Evolutionary conservation across 2,888 invertebrate genomes (phyloP), one percentile per base, ranked within the genome.

Genomic region (Merodon equestris): DNA sequence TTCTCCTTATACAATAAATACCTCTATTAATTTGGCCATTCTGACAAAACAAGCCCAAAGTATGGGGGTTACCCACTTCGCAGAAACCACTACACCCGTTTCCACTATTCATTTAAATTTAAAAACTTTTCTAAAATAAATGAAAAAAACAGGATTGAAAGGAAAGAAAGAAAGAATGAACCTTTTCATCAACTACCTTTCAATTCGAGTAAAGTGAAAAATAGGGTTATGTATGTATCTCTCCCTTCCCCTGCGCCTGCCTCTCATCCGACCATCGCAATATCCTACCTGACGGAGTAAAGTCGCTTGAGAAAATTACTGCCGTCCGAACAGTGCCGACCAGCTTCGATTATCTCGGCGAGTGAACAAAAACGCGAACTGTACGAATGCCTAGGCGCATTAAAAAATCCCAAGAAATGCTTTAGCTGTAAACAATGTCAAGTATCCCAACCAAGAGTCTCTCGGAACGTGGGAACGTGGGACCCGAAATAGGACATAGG

Each of bases 381-480:
- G n/a, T 10, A 40, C 12, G 1, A 58, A 47, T 27, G 15, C 15
- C 34, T 15, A 45, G 44, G 19, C n/a, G 5, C n/a, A 57, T 42
- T 10, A 15, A 14, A 17, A 15, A n/a, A 45, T 40, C 40, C 40
- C 40, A 47, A 45, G 36, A 56, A 45, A n/a, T 13, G 12, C 58
- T 15, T 19, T 15, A 44, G 45, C 38, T 54, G 40, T 54, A 40
- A 54, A 58, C 58, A 58, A 45, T 58, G 58, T 58, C 58, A 58
- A 58, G 45, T 27, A 12, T 42, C 54, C 17, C 44, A 19, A 42
- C 36, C 53, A 34, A 15, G 15, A 13, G 44, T 14, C 17, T 14
- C 56, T 42, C 12, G 27, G 44, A 14, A n/a, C n/a, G n/a, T n/a
- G n/a, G n/a, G n/a, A n/a, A n/a, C n/a, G n/a, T n/a, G n/a, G n/a